A percentile compares a stretch with the other conserved stretches of the same genome.
Conservation (phyloP, 2,888 invertebrate genomes). For the Loripinus fragilis region DNA sequence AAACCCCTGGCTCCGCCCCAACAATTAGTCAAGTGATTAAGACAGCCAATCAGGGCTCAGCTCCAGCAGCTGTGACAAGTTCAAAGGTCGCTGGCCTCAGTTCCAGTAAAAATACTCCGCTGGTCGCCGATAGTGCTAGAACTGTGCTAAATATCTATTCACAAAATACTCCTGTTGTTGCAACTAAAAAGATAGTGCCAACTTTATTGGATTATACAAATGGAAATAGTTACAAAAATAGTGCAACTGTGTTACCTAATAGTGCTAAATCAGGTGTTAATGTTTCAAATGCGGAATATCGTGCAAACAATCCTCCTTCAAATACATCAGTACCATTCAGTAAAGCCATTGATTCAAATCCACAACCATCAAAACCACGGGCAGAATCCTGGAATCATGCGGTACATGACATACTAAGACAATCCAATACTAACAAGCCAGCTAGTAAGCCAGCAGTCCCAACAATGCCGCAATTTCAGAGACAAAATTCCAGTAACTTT, state of each 20-base stretch:
- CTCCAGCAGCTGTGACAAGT: constrained; percentile 34
- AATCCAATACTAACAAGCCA: constrained; percentile 45
- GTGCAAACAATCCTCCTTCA: neutral
- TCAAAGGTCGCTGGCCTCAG: constrained; percentile 24
- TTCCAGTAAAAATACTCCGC: constrained; percentile 31
- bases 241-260: neutral
- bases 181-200: constrained; percentile 43
- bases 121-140: constrained; percentile 25
- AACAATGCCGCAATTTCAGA: constrained; percentile 23
- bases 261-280: constrained; percentile 1
- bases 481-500: constrained; percentile 44
- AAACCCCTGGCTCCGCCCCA: constrained; percentile 47
- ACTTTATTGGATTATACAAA: constrained; percentile 60
- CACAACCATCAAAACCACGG: constrained; percentile 25
- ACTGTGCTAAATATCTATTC: constrained; percentile 5
- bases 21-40: constrained; percentile 28
- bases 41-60: constrained; percentile 23
- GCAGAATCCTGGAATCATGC: constrained; percentile 62
- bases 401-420: constrained; percentile 64
- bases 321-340: neutral
- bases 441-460: constrained; percentile 22
- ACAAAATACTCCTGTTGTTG: constrained; percentile 29
- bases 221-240: constrained; percentile 12
- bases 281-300: neutral
- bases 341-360: constrained; percentile 27